Percentiles rank a stretch among this genome's conserved stretches.
Conservation (phyloP, 1,140 invertebrate genomes). For the Drosophila insularis region DNA sequence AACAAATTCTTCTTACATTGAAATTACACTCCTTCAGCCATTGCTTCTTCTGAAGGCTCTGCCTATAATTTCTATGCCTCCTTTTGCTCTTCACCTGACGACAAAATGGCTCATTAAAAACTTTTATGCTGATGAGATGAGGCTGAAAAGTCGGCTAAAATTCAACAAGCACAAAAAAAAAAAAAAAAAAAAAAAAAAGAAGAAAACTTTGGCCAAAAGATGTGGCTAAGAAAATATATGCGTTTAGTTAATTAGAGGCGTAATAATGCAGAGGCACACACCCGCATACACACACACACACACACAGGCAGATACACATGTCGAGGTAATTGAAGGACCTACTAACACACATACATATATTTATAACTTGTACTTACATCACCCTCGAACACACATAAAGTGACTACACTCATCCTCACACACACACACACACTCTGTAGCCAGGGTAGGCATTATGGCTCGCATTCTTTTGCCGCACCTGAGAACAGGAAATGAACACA, state of each 20-base stretch:
- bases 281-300: conserved; percentile 17
- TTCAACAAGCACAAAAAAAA: conserved; percentile 50
- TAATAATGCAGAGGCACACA: conserved; percentile 59
- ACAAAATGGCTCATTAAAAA: conserved; percentile 79
- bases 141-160: conserved; percentile 44
- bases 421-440: no score
- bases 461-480: conserved; percentile 1
- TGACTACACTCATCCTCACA: background rate
- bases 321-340: conserved; percentile 23
- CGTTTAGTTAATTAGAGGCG: conserved; percentile 67
- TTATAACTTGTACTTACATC: conserved; percentile 9
- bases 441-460: no score
- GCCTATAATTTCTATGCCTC: background rate
- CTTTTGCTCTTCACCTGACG: conserved; percentile 20
- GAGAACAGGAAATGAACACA: conserved; percentile 6
- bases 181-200: background rate
- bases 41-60: background rate
- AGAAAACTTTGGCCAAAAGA: conserved; percentile 10
- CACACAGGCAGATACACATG: conserved; percentile 6
- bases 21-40: conserved; percentile 17
- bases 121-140: conserved; percentile 75
- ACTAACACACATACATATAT: conserved; percentile 6
- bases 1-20: conserved; percentile 70
- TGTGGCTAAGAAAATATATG: conserved; percentile 58
- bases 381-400: background rate